A percentile compares a stretch with the other conserved stretches of the same genome.
Evolutionary conservation across 2,113 vertebrate species (phyloP).

Genomic region (Plestiodon gilberti): DNA sequence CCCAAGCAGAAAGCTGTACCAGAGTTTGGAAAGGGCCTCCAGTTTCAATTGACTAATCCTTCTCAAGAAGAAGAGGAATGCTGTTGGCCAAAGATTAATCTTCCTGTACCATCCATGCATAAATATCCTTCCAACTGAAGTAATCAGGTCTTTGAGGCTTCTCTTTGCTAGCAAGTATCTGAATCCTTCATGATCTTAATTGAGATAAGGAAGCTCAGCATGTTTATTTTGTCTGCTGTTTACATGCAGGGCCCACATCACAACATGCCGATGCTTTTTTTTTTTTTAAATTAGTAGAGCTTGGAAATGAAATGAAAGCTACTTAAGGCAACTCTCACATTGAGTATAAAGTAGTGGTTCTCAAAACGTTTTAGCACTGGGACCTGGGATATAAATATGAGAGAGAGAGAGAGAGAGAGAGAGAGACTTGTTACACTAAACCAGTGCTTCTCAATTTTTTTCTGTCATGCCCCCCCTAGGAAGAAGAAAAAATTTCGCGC

Average conservation of each 20-base stretch:
- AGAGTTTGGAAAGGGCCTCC: constrained; percentile 37
- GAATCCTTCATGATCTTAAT: constrained; percentile 27
- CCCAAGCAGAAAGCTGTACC: constrained; percentile 44
- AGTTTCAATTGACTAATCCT: constrained; percentile 69
- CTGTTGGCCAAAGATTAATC: constrained; percentile 70
- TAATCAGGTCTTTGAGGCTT: constrained; percentile 45
- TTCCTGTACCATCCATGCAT: constrained; percentile 54
- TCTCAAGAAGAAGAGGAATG: constrained; percentile 53
- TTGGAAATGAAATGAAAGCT: neutral
- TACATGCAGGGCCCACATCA: rapidly evolving
- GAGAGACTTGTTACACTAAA: no score
- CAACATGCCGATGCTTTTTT: neutral
- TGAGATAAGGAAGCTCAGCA: neutral
- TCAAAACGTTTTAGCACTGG: no score
- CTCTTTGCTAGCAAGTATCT: constrained; percentile 6
- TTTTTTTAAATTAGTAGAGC: neutral
- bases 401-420: no score
- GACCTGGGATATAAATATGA: no score
- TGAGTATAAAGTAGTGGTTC: no score
- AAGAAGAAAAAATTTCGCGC: no score
- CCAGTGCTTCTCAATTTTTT: no score
- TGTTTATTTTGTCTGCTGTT: neutral
- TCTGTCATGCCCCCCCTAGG: no score
- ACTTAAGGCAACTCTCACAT: rapidly evolving
- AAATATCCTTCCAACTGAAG: constrained; percentile 54